Conservation (phyloP, 2,888 invertebrate genomes). For the Anaspis maculata region DNA sequence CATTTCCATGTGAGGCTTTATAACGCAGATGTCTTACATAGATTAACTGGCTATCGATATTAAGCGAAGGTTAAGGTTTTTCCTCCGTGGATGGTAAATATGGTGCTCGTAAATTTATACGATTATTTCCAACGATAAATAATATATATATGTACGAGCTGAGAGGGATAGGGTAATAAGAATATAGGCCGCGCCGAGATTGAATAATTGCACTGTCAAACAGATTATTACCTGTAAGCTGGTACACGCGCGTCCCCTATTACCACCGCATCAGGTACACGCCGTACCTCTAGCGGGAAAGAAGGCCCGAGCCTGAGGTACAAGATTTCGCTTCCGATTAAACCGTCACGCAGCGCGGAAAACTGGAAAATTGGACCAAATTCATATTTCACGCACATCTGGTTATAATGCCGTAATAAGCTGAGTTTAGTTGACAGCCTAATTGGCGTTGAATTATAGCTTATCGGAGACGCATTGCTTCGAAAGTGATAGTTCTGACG, state of each 20-base stretch:
- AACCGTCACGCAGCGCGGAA: no score
- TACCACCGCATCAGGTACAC: no score
- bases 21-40: constrained; percentile 30
- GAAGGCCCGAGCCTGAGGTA: no score
- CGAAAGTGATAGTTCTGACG: neutral
- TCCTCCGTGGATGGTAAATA: constrained; percentile 13
- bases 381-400: no score
- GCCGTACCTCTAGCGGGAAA: no score
- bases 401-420: no score
- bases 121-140: constrained; percentile 23
- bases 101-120: constrained; percentile 22
- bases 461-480: neutral
- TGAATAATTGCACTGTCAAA: constrained; percentile 7
- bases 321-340: no score
- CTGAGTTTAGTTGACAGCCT: neutral
- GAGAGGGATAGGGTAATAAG: constrained; percentile 13
- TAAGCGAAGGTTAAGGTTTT: constrained; percentile 26
- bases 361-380: no score
- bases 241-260: no score
- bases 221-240: neutral
- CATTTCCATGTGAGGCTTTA: constrained; percentile 29
- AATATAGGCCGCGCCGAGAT: constrained; percentile 12
- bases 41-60: constrained; percentile 27
- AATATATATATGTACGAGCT: no score
- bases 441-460: neutral